A percentile compares a stretch with the other conserved stretches of the same genome.
These are phyloP conservation scores for Eilema griseolum DNA, from an alignment of 2,888 invertebrate genomes.

Conservation along the genomic window DNA sequence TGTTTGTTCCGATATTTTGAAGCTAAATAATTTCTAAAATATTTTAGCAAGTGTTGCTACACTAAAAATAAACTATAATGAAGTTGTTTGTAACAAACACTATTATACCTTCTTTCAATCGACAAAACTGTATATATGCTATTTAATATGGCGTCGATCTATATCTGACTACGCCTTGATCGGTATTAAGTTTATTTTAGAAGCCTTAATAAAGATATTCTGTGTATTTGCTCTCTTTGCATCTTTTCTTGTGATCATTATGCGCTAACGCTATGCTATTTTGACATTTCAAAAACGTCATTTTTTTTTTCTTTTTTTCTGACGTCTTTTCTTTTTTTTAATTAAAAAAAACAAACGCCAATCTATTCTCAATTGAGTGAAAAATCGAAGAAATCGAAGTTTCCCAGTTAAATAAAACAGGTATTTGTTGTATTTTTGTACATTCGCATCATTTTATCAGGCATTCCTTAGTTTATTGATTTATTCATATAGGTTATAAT, in stretches of 20 bases:
- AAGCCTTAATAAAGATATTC: neutral
- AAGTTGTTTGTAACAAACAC: too few species aligned
- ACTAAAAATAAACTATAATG: conserved; percentile 19
- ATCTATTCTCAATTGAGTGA: conserved; percentile 62
- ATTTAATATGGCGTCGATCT: neutral
- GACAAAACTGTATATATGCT: neutral
- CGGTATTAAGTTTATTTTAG: neutral
- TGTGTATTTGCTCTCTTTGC: conserved; percentile 12
- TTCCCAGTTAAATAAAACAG: conserved; percentile 43
- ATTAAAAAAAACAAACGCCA: conserved; percentile 80
- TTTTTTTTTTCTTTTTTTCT: conserved; percentile 69
- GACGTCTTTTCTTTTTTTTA: conserved; percentile 68
- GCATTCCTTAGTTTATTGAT: too few species aligned
- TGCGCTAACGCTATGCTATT: conserved; percentile 16
- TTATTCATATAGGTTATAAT: neutral
- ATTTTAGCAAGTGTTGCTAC: conserved; percentile 33
- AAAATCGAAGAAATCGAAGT: conserved; percentile 41
- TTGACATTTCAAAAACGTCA: conserved; percentile 67
- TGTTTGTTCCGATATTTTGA: too few species aligned
- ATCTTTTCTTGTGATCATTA: conserved; percentile 33
- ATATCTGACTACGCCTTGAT: conserved; percentile 27
- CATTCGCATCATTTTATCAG: too few species aligned
- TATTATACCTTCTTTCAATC: too few species aligned
- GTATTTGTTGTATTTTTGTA: too few species aligned
- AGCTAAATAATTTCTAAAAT: too few species aligned